phyloP scores from a whole-genome alignment of 2,797 vertebrate genomes.

The Hafferia zeledoni region DNA sequence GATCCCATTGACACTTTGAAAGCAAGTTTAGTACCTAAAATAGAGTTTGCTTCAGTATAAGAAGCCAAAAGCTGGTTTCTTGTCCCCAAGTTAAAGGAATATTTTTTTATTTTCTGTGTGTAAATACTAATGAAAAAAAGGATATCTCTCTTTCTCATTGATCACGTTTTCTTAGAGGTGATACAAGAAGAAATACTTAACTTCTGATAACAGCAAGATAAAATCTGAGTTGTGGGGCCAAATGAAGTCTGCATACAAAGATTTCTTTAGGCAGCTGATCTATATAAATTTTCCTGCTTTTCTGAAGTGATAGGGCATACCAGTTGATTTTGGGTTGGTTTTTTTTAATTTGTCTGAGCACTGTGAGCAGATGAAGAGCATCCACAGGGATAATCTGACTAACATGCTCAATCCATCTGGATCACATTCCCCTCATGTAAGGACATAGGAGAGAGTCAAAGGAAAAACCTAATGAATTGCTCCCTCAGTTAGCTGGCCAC shows the following conservation, averaged over 20 bases:
- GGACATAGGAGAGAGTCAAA: background rate
- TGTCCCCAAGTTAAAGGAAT: background rate
- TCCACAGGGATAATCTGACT: background rate
- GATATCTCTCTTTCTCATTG: background rate
- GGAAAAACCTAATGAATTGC: background rate
- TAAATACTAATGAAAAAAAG: background rate
- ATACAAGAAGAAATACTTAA: background rate
- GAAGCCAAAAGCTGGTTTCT: background rate
- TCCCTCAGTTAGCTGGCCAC: background rate
- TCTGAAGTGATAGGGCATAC: background rate
- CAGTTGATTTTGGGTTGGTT: background rate
- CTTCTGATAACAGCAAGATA: background rate
- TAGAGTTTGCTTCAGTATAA: background rate
- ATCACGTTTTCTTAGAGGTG: background rate
- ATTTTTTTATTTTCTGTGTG: background rate
- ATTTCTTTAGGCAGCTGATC: background rate
- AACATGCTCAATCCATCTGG: slow-evolving; percentile 14
- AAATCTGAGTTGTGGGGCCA: background rate
- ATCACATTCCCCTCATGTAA: background rate
- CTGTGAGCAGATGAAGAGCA: background rate
- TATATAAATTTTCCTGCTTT: background rate
- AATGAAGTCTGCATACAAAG: background rate
- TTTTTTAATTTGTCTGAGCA: background rate
- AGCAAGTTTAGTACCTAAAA: background rate
- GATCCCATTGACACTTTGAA: background rate